Evolutionary conservation across 2,888 invertebrate genomes (phyloP).

Genomic region (Ariolimax columbianus): DNA sequence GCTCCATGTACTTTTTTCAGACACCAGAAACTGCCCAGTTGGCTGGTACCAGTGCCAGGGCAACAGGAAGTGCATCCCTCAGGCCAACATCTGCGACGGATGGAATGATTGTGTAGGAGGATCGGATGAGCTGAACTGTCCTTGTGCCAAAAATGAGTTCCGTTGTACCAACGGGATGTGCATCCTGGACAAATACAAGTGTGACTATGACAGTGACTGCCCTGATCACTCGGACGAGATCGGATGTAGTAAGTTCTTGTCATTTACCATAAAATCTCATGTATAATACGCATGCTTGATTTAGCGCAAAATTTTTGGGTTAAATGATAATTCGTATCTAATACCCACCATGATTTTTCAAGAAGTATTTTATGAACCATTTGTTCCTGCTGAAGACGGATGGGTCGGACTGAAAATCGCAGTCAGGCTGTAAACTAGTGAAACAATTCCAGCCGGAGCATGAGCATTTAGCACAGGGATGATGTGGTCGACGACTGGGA

Average conservation of each 20-base stretch:
- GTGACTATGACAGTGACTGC: slow-evolving; percentile 82
- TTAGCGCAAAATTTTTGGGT: too few species aligned
- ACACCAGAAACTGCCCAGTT: slow-evolving; percentile 66
- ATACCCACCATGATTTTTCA: too few species aligned
- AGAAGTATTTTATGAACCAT: too few species aligned
- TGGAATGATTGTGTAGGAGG: slow-evolving; percentile 68
- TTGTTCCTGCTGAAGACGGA: too few species aligned
- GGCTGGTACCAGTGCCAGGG: slow-evolving; percentile 84
- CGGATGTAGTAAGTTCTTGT: slow-evolving; percentile 67
- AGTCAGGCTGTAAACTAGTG: too few species aligned
- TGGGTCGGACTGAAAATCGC: too few species aligned
- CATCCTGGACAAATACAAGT: slow-evolving; percentile 79
- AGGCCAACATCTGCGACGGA: slow-evolving; percentile 86
- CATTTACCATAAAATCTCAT: too few species aligned
- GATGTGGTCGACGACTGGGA: too few species aligned
- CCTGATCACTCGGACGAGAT: slow-evolving; percentile 84
- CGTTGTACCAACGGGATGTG: slow-evolving; percentile 77
- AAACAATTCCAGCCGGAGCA: too few species aligned
- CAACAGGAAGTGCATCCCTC: slow-evolving; percentile 83
- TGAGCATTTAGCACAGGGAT: too few species aligned
- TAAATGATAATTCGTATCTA: too few species aligned
- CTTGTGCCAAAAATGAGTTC: slow-evolving; percentile 72
- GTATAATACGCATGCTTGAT: too few species aligned
- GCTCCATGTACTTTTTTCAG: slow-evolving; percentile 65
- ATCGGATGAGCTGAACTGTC: slow-evolving; percentile 65